Conservation (phyloP, 2,797 vertebrate species). For the Odontamblyopus rebecca region DNA sequence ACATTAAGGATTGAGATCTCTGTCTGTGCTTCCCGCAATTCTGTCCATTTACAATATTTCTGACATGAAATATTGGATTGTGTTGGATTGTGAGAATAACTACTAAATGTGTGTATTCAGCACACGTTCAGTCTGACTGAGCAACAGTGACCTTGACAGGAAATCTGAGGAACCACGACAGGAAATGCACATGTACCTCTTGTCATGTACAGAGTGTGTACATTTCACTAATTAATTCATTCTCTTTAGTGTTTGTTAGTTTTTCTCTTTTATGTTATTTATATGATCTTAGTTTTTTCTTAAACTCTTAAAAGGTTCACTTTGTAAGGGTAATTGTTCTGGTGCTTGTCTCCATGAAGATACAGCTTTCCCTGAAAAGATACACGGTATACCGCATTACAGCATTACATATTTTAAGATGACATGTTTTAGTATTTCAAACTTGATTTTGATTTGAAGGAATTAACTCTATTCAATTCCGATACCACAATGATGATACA, state of each 20-base stretch:
- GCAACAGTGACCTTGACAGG: conserved; percentile 44
- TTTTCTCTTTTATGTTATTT: not conserved
- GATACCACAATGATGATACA: too few relatives aligned
- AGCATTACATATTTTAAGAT: too few relatives aligned
- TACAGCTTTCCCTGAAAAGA: too few relatives aligned
- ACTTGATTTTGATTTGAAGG: too few relatives aligned
- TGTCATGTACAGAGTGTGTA: conserved; percentile 22
- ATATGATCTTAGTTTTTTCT: not conserved
- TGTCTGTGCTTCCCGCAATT: too few relatives aligned
- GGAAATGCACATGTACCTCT: conserved; percentile 53
- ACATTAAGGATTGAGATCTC: too few relatives aligned
- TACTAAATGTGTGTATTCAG: not conserved
- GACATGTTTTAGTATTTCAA: too few relatives aligned
- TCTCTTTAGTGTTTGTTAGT: not conserved
- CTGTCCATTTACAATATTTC: not conserved
- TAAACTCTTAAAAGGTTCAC: too few relatives aligned
- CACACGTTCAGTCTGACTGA: conserved; percentile 3
- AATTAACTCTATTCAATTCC: too few relatives aligned
- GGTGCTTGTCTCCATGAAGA: too few relatives aligned
- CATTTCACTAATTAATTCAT: not conserved
- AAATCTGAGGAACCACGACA: conserved; percentile 50
- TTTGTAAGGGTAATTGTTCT: too few relatives aligned
- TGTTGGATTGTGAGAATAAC: conserved; percentile 1
- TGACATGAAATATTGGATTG: not conserved
- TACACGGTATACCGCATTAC: too few relatives aligned